Conservation (phyloP, 2,113 vertebrate species). For the Salvator merianae region DNA sequence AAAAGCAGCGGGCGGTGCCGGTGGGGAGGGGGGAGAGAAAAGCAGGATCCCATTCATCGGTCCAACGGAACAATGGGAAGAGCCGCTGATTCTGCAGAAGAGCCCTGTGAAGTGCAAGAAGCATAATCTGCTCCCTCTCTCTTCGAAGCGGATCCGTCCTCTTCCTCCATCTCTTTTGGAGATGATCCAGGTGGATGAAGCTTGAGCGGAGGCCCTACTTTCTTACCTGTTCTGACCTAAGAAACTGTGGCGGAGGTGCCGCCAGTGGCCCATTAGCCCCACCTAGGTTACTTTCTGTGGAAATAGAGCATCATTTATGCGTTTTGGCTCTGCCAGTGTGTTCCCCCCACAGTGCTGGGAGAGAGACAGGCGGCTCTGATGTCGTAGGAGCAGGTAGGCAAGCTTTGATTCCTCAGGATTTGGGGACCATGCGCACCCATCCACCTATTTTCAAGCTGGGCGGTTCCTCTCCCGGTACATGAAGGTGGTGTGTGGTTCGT, state of each 20-base stretch:
- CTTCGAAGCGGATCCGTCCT: neutral
- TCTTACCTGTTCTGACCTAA: too few relatives aligned
- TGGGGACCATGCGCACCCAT: too few relatives aligned
- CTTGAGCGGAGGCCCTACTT: neutral
- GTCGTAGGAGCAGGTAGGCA: neutral
- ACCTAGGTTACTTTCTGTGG: neutral
- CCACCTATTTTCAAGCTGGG: neutral
- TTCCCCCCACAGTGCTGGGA: neutral
- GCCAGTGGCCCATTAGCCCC: neutral
- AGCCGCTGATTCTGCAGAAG: neutral
- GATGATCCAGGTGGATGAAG: neutral
- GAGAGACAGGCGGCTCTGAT: neutral
- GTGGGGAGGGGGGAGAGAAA: too few relatives aligned
- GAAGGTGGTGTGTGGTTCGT: too few relatives aligned
- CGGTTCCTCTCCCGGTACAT: too few relatives aligned
- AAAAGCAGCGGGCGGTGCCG: too few relatives aligned
- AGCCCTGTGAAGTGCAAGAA: neutral
- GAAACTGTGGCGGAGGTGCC: neutral
- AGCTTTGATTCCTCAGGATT: too few relatives aligned
- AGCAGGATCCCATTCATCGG: neutral
- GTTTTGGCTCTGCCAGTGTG: neutral
- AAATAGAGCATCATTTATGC: neutral
- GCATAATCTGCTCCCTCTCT: neutral
- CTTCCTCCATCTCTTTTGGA: neutral
- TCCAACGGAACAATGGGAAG: neutral